Evolutionary conservation across 1,140 invertebrate genomes (phyloP).

Genomic region (Oncopeltus fasciatus): DNA sequence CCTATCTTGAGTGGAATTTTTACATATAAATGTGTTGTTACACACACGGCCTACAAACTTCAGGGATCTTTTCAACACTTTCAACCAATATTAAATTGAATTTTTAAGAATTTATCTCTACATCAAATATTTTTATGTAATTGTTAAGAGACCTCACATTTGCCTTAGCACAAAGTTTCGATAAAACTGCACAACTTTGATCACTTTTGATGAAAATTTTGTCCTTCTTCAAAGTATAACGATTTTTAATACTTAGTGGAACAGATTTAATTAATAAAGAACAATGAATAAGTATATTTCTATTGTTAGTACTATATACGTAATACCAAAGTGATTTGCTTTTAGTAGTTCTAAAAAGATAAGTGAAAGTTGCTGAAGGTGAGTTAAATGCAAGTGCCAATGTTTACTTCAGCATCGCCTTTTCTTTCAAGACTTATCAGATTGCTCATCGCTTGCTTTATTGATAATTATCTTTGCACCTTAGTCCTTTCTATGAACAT

Average conservation of each 20-base stretch:
- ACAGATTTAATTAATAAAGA: too few relatives aligned
- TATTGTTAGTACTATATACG: neutral
- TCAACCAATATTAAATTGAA: too few relatives aligned
- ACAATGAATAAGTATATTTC: too few relatives aligned
- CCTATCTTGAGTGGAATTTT: neutral
- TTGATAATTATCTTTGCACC: too few relatives aligned
- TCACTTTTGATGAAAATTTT: neutral
- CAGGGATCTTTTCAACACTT: neutral
- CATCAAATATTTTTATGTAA: neutral
- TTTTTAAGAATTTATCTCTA: neutral
- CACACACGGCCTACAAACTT: neutral
- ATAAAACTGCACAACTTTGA: neutral
- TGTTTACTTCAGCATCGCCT: neutral
- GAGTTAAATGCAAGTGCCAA: slow-evolving; percentile 1
- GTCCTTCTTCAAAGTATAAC: neutral
- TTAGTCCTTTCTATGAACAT: too few relatives aligned
- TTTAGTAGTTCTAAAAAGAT: neutral
- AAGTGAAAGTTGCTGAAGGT: neutral
- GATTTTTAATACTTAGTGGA: neutral
- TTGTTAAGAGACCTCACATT: neutral
- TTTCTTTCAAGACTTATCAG: neutral
- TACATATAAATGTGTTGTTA: too few relatives aligned
- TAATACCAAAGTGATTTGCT: neutral
- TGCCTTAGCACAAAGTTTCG: slow-evolving; percentile 1
- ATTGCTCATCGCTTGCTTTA: slow-evolving; percentile 6